Percentiles rank a stretch among this genome's conserved stretches.
Conservation (phyloP, 64 coral and sea anemone species). For the Hydrozoanthus tunicans region DNA sequence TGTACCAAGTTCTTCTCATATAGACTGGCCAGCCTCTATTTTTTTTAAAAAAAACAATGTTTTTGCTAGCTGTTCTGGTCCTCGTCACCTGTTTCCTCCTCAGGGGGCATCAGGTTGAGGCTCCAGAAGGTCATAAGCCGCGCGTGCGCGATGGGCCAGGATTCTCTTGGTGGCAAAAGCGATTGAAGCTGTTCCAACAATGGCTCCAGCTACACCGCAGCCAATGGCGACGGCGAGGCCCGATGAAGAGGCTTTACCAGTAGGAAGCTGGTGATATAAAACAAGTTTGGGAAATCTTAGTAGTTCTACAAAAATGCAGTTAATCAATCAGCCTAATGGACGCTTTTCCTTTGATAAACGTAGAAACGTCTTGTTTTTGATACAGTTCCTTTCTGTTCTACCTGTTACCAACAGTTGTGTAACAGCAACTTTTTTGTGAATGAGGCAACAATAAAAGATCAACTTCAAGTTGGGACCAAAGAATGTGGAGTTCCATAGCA, state of each 20-base stretch:
- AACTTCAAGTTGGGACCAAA: too few species aligned
- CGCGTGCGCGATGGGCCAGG: slow-evolving; percentile 83
- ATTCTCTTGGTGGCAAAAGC: slow-evolving; percentile 95
- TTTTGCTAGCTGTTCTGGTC: neutral
- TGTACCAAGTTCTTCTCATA: too few species aligned
- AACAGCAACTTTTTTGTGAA: too few species aligned
- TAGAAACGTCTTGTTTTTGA: too few species aligned
- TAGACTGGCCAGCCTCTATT: neutral
- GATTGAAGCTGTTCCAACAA: slow-evolving; percentile 94
- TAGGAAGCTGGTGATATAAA: slow-evolving; percentile 55
- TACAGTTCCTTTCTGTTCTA: too few species aligned
- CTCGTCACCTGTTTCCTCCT: neutral
- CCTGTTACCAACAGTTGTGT: too few species aligned
- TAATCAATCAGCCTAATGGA: too few species aligned
- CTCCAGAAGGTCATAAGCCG: slow-evolving; percentile 76
- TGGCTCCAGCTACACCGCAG: slow-evolving; percentile 91
- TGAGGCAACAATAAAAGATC: too few species aligned
- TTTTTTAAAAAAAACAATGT: neutral
- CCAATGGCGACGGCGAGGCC: slow-evolving; percentile 92
- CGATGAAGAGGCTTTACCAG: slow-evolving; percentile 73
- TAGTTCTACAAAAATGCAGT: too few species aligned
- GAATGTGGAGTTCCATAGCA: too few species aligned
- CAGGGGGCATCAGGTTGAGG: slow-evolving; percentile 82
- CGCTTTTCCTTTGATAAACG: too few species aligned
- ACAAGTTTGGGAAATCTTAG: neutral